These are phyloP conservation scores for Dinoponera quadriceps DNA, from an alignment of 1,140 invertebrate species.

Conservation along the genomic window DNA sequence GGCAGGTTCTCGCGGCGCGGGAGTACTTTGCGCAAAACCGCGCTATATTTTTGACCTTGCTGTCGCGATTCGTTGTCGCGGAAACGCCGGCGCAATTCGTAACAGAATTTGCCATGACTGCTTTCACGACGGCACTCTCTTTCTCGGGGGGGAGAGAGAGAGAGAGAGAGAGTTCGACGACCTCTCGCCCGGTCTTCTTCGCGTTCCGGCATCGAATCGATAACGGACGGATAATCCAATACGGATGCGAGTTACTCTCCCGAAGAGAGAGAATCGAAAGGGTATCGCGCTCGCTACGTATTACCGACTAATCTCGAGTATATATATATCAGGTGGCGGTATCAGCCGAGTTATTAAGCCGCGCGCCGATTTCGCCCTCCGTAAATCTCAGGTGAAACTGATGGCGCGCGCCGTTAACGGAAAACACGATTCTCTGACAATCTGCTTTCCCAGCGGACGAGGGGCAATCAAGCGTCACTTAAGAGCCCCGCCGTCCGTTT, in stretches of 20 bases:
- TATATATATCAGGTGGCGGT: slow-evolving; percentile 10
- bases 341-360: slow-evolving; percentile 63
- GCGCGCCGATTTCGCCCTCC: slow-evolving; percentile 55
- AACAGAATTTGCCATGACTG: background rate
- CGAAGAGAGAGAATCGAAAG: slow-evolving; percentile 21
- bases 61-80: background rate
- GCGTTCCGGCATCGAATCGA: slow-evolving; percentile 18
- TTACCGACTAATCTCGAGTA: slow-evolving; percentile 51
- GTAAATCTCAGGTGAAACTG: slow-evolving; percentile 53
- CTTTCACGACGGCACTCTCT: background rate
- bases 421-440: slow-evolving; percentile 71
- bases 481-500: slow-evolving; percentile 59
- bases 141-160: too few relatives aligned
- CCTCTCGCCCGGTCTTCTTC: slow-evolving; percentile 8
- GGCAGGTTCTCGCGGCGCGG: background rate
- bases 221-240: slow-evolving; percentile 53
- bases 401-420: slow-evolving; percentile 41
- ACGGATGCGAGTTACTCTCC: slow-evolving; percentile 29
- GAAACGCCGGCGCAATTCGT: slow-evolving; percentile 9
- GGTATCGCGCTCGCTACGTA: slow-evolving; percentile 18
- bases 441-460: slow-evolving; percentile 65
- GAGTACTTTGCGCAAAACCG: background rate
- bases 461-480: slow-evolving; percentile 70
- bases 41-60: background rate
- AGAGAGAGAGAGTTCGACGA: slow-evolving; percentile 42